Base-by-base conservation (phyloP, 2,888 invertebrate genomes). In the Cephus pulcher region DNA sequence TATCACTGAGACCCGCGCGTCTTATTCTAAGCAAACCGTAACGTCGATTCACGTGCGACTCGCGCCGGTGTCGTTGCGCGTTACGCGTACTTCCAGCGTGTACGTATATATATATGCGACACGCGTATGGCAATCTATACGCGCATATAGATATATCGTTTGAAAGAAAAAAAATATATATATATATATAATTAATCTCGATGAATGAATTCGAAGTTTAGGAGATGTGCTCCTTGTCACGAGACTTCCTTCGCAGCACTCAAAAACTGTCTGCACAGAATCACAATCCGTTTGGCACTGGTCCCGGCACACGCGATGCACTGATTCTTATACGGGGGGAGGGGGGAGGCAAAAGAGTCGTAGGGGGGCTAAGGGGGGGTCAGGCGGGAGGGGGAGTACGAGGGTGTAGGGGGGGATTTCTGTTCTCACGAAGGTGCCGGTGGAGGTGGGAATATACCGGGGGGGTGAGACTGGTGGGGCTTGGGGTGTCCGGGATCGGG, bases 281-380 rank as follows among this genome's bases (percentile, higher is more conserved):
- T 87, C 89, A 87, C 89, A 86, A 88, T 86, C 86, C 87, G 87
- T 87, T 88, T 86, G 86, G 85, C 89, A 90, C 90, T 90, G 90
- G 83, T 89, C 85, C 85, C 86, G 85, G 85, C 86, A 88, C 89
- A 86, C 87, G 85, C 87, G 87, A 86, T 86, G 88, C 91, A 90
- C 88, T 88, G 89, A 90, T 90, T 90, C 88, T 90, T 90, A 90
- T 90, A 89, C 84, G 84, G 86, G 85, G 85, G 86, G 86, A 83
- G 80, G 40, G 68, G 81, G 78, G 34, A 75, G 73, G 74, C 40
- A 56, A 56, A 56, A 56, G 56, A 56, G 56, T 15, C 56, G 56
- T 56, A 56, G 75, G 80, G 79, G 79, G 82, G 78, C 82, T 80
- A 80, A 79, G 80, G 78, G 71, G 30, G 75, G 73, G 79, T 73